phyloP scores from a whole-genome alignment of 2,888 invertebrate species.

The Neocrepidodera transversa region DNA sequence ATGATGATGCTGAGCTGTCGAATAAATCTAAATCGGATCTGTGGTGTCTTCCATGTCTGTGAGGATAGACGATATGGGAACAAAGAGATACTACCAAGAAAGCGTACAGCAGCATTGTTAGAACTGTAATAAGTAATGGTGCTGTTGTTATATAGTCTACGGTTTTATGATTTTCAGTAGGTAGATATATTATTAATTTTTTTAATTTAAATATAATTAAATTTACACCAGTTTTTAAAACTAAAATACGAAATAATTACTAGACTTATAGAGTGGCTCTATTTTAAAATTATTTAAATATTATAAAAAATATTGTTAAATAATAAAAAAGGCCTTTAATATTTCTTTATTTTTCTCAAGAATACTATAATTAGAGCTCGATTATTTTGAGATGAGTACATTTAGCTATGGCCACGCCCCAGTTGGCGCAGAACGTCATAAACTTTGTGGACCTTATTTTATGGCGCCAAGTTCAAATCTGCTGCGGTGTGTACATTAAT shows the following conservation, averaged over 20 bases:
- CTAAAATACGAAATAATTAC: neutral
- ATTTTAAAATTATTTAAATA: too few species aligned
- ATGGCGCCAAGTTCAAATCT: too few species aligned
- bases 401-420: too few species aligned
- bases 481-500: too few species aligned
- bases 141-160: neutral
- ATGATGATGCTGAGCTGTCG: neutral
- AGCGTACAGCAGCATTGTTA: neutral
- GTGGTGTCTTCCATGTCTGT: neutral
- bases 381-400: too few species aligned
- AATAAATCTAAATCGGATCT: neutral
- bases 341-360: too few species aligned
- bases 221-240: neutral
- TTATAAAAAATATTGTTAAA: too few species aligned
- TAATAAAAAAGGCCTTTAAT: too few species aligned
- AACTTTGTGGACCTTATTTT: too few species aligned
- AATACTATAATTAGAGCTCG: too few species aligned
- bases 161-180: neutral
- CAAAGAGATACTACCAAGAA: neutral
- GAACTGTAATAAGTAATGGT: neutral
- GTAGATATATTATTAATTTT: neutral
- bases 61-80: neutral
- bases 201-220: constrained; percentile 3
- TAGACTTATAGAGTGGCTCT: neutral
- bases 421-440: too few species aligned